Evolutionary conservation across 2,888 invertebrate genomes (phyloP).

Genomic region (Hipparchia semele): DNA sequence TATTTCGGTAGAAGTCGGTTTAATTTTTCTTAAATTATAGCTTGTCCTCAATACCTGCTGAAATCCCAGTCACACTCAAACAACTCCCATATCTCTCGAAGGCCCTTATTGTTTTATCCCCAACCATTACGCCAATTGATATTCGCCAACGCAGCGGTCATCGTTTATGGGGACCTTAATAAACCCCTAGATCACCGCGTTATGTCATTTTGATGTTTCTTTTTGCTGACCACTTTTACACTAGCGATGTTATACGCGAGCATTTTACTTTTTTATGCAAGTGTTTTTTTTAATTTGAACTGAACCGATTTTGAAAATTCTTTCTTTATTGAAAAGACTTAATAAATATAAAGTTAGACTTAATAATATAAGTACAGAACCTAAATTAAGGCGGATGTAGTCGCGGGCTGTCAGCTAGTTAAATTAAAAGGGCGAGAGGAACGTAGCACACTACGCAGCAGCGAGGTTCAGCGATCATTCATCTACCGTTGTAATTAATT

Average conservation of each 20-base stretch:
- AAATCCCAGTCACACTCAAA: neutral
- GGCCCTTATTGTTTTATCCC: slow-evolving; percentile 30
- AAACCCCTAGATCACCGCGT: slow-evolving; percentile 40
- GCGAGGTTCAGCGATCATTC: slow-evolving; percentile 28
- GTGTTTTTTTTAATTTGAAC: no score
- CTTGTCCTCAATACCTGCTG: neutral
- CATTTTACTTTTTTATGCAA: no score
- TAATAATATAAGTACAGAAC: no score
- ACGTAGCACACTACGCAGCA: neutral
- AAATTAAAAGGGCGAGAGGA: no score
- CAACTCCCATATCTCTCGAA: slow-evolving; percentile 4
- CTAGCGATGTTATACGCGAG: slow-evolving; percentile 6
- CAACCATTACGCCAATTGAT: slow-evolving; percentile 29
- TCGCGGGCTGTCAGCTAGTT: no score
- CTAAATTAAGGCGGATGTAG: no score
- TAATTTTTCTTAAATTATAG: no score
- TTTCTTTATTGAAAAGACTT: no score
- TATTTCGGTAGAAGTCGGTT: no score
- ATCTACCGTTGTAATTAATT: slow-evolving; percentile 42
- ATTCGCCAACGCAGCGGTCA: slow-evolving; percentile 34
- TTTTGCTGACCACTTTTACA: slow-evolving; percentile 26
- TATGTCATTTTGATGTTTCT: slow-evolving; percentile 40
- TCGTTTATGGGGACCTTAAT: slow-evolving; percentile 40
- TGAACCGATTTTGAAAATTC: no score
- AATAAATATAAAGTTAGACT: no score